phyloP scores from a whole-genome alignment of 2,888 invertebrate genomes.

The Eurytoma californica region DNA sequence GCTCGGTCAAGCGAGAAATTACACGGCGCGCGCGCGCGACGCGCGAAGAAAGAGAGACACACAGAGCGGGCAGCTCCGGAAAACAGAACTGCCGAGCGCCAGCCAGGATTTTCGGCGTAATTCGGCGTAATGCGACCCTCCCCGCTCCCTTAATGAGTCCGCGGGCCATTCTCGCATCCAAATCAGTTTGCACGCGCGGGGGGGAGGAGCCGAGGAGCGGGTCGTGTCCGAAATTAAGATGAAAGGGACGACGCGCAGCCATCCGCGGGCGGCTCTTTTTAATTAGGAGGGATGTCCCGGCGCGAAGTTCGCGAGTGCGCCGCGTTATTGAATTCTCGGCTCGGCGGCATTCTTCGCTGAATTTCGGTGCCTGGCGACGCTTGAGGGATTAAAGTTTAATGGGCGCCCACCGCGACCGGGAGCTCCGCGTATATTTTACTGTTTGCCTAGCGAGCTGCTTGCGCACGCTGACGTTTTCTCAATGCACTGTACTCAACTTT shows the following conservation, averaged over 20 bases:
- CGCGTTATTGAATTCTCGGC: neutral
- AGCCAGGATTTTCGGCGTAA: constrained; percentile 19
- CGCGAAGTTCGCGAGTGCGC: neutral
- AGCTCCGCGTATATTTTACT: too few relatives aligned
- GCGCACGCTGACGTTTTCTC: too few relatives aligned
- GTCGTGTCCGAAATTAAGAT: constrained; percentile 45
- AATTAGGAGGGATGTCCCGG: constrained; percentile 9
- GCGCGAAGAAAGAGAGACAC: neutral
- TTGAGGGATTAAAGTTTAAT: neutral
- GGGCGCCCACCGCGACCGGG: neutral
- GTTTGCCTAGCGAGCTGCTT: too few relatives aligned
- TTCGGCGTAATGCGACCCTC: constrained; percentile 37
- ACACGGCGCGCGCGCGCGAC: neutral
- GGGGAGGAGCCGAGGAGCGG: too few relatives aligned
- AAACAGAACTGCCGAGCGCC: neutral
- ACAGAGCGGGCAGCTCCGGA: neutral
- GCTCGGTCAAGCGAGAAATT: constrained; percentile 22
- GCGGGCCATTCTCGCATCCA: neutral
- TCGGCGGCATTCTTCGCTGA: neutral
- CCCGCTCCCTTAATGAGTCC: neutral
- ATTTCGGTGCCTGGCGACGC: neutral
- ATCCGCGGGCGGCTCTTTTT: constrained; percentile 3
- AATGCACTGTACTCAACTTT: too few relatives aligned
- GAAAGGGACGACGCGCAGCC: constrained; percentile 32
- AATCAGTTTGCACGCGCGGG: constrained; percentile 21